Percentiles rank a stretch among this genome's conserved stretches.
phyloP scores from a whole-genome alignment of 2,113 vertebrate species.

The Halichoerus grypus region DNA sequence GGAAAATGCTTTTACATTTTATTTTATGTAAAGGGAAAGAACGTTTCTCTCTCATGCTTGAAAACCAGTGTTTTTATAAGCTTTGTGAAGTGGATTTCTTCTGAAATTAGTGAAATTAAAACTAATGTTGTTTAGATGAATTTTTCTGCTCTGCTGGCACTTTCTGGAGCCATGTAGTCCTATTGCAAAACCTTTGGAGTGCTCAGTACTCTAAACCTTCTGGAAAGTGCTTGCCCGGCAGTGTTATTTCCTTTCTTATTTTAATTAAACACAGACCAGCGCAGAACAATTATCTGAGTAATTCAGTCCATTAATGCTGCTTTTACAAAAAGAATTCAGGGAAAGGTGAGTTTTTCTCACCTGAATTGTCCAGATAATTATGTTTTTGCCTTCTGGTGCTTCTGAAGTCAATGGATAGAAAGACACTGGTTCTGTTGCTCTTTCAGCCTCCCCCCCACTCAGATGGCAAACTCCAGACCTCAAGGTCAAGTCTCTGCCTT shows the following conservation, averaged over 20 bases:
- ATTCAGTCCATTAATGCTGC: conserved; percentile 2
- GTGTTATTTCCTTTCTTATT: background rate
- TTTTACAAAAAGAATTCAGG: conserved; percentile 32
- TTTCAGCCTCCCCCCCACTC: background rate
- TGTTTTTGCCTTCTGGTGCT: background rate
- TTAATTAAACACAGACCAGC: conserved; percentile 52
- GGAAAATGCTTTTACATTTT: background rate
- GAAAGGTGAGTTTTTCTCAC: conserved; percentile 41
- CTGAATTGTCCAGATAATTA: background rate
- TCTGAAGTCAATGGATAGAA: background rate
- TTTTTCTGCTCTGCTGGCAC: conserved; percentile 12
- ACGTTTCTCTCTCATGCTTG: background rate
- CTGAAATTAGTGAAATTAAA: conserved; percentile 57
- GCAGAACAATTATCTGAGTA: conserved; percentile 29
- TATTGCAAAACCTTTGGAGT: conserved; percentile 4
- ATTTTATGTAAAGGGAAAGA: conserved; percentile 14
- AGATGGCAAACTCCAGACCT: background rate
- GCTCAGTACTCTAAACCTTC: background rate
- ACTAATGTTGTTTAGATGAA: background rate
- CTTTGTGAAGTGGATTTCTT: conserved; percentile 56
- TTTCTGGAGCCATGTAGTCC: background rate
- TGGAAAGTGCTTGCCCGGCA: background rate
- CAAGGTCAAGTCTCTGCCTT: conserved; percentile 23
- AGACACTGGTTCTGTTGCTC: background rate
- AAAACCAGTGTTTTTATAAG: conserved; percentile 30